Conservation (phyloP, 2,797 vertebrate species). For the Halcyon chelicuti region DNA sequence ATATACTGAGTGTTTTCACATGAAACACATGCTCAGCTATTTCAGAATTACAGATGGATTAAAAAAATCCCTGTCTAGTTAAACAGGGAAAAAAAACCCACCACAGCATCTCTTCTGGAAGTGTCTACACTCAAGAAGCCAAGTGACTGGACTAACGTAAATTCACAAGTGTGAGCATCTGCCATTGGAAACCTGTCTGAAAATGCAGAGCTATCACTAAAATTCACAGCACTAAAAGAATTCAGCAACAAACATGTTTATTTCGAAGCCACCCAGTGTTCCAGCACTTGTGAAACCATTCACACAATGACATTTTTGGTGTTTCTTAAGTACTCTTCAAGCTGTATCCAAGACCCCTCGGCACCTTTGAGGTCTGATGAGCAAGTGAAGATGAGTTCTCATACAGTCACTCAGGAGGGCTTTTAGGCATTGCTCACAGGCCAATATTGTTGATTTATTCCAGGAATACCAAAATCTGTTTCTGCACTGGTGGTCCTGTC, state of each 20-base stretch:
- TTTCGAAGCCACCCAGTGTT: not conserved
- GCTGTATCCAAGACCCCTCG: not conserved
- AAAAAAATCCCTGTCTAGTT: not conserved
- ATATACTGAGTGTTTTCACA: not conserved
- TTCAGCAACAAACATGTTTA: not conserved
- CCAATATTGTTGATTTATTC: not conserved
- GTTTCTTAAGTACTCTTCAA: not conserved
- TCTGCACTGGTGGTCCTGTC: not conserved
- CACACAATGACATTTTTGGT: not conserved
- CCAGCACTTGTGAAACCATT: not conserved
- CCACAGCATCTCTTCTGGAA: not conserved
- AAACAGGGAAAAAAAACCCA: not conserved
- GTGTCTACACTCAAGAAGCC: not conserved
- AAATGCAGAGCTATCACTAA: not conserved
- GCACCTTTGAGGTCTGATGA: not conserved
- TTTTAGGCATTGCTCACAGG: not conserved
- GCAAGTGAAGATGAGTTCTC: not conserved
- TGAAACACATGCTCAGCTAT: not conserved
- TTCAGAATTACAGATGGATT: not conserved
- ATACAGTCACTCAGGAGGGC: not conserved
- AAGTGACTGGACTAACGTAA: not conserved
- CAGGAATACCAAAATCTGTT: not conserved
- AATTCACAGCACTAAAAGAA: not conserved
- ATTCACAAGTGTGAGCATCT: not conserved
- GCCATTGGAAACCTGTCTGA: not conserved